Evolutionary conservation across 1,140 invertebrate species (phyloP), one percentile per base, ranked within the genome.

Genomic region (Propsilocerus akamusi): DNA sequence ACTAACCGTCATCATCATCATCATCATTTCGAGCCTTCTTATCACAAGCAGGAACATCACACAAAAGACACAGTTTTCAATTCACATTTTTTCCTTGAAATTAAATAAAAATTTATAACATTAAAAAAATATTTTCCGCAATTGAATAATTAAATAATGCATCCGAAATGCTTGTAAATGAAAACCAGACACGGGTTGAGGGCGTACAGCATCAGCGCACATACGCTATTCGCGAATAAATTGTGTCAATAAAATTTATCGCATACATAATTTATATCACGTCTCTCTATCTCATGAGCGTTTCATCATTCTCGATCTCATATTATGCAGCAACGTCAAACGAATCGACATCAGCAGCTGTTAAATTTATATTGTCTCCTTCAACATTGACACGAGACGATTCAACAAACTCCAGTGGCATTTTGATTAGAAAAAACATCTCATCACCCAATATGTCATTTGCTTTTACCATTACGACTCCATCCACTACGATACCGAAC

Each of bases 251-350:
- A 41, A 41, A 41, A 41, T 41, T 41, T 41, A 41, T 41, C 34
- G 34, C 34, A 41, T 41, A 41, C 34, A 41, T 41, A 41, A 41
- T 41, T 41, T 41, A 41, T 41, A 41, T 41, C 34, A 41, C 34
- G 34, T 41, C 17, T 41, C 34, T 41, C n/a, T 17, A n/a, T 7
- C 10, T 11, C 28, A n/a, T 30, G n/a, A 30, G n/a, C 20, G 14
- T 17, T 20, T 10, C 34, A 41, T 17, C 17, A 4, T 20, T 17
- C 22, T 41, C 34, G 14, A 30, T 30, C n/a, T n/a, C n/a, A n/a
- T n/a, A n/a, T n/a, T 17, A 20, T 41, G 4, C 14, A 41, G 34
- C 34, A 41, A 41, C 34, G 34, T 41, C 34, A 41, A 41, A 41
- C 34, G 34, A 41, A 41, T 41, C 34, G 34, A 41, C 34, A 17